These are phyloP conservation scores for Drosophila repleta DNA, from an alignment of 1,140 invertebrate genomes.

Conservation along the genomic window DNA sequence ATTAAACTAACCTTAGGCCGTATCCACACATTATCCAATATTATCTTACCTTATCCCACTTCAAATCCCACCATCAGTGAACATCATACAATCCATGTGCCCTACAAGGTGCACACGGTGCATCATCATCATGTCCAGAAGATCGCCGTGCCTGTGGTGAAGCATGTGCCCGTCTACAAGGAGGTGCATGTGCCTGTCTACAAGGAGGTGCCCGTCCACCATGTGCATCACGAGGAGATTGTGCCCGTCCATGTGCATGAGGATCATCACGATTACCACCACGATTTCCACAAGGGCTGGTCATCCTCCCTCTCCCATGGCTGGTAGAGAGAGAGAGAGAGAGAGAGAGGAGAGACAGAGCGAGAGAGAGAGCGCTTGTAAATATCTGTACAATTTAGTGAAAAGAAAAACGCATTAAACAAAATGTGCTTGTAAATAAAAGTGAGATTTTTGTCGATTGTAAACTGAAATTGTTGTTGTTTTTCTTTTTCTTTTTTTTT, in stretches of 20 bases:
- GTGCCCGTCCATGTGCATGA: constrained; percentile 71
- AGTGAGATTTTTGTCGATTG: constrained; percentile 24
- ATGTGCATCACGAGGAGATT: constrained; percentile 72
- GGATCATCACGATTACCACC: constrained; percentile 72
- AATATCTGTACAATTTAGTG: constrained; percentile 66
- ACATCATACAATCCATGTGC: constrained; percentile 87
- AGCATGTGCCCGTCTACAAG: constrained; percentile 77
- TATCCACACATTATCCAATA: no score
- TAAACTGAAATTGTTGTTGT: constrained; percentile 19
- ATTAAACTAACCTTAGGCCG: no score
- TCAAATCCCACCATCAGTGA: constrained; percentile 84
- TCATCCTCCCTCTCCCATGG: constrained; percentile 61
- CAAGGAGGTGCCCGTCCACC: constrained; percentile 74
- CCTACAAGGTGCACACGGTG: constrained; percentile 87
- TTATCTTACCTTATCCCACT: not conserved
- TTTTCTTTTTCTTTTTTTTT: constrained; percentile 29
- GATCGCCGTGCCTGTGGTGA: constrained; percentile 82
- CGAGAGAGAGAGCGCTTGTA: constrained; percentile 47
- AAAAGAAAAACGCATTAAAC: constrained; percentile 29
- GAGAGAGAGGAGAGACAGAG: not conserved
- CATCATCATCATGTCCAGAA: constrained; percentile 88
- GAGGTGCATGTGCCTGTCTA: constrained; percentile 68
- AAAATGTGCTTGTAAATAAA: constrained; percentile 74
- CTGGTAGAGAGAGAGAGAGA: constrained; percentile 56
- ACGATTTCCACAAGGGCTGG: constrained; percentile 73